Conservation (phyloP, 2,797 vertebrate genomes). For the Poecilia picta region DNA sequence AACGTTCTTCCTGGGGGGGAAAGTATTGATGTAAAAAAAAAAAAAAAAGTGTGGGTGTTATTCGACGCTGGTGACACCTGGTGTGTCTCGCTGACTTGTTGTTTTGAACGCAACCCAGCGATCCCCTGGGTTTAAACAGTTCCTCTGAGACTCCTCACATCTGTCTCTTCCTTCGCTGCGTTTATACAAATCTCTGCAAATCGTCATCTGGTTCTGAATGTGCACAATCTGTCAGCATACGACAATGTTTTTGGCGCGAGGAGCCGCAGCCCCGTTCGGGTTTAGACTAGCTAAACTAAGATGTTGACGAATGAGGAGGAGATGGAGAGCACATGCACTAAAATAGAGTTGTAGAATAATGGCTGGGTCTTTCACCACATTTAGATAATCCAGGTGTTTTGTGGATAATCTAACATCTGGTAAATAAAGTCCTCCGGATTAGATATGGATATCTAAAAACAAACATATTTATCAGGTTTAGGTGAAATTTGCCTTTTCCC, state of each 20-base stretch:
- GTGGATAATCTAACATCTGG: background rate
- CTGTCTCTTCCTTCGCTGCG: conserved; percentile 3
- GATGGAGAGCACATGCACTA: background rate
- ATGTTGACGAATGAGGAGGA: background rate
- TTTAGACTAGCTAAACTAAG: background rate
- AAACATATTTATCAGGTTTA: conserved; percentile 16
- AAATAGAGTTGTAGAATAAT: background rate
- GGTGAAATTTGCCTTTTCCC: background rate
- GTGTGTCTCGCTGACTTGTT: conserved; percentile 9
- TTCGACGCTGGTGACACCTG: conserved; percentile 2
- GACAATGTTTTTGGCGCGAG: background rate
- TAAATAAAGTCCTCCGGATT: background rate
- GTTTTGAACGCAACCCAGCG: conserved; percentile 12
- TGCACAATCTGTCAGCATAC: background rate
- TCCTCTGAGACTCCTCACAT: conserved; percentile 23
- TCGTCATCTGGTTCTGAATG: background rate
- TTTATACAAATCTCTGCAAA: background rate
- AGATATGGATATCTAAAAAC: conserved; percentile 8
- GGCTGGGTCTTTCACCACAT: background rate
- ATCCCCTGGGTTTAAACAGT: conserved; percentile 4
- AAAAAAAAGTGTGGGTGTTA: background rate
- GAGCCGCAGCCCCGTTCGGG: background rate
- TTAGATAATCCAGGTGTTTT: background rate
- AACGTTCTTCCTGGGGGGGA: background rate
- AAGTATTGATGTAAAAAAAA: background rate